Evolutionary conservation across 2,888 invertebrate genomes (phyloP), one percentile per base, ranked within the genome.

Genomic region (Cylloceria caligata): DNA sequence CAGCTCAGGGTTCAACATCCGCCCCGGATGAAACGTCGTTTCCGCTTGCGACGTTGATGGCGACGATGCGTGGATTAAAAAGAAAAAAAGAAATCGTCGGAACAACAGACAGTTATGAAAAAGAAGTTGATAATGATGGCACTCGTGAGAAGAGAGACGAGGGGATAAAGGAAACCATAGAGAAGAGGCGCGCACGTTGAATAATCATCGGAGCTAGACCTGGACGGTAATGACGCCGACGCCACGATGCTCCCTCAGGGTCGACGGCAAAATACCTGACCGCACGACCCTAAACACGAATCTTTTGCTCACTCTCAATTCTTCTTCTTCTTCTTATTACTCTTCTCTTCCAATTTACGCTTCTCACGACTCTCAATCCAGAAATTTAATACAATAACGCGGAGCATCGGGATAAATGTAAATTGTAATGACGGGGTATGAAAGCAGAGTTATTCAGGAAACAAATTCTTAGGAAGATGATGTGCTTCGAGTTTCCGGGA

Each of bases 311-410:
- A 27, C 62, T 77, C 68, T 21, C 45, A 39, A 9, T 45, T 62
- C 49, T 19, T 47, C 21, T n/a, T 19, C 30, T 19, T 60, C 47
- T 24, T 27, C 16, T 16, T 75, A 30, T 16, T 52, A n/a, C 24
- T 67, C 75, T 72, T 81, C 81, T 75, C 81, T 81, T 72, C 81
- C 81, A 80, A 83, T 83, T 83, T 83, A 72, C 74, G 75, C 78
- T 78, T 74, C 81, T 83, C 83, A 83, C 83, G 83, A 83, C 83
- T 83, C 78, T 83, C 78, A 83, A 83, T 83, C 80, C 83, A 65
- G 83, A 72, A 76, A 83, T 57, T 80, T 83, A 80, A 83, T 83
- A 83, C 83, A 83, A 83, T 83, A 83, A 83, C 76, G 52, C 47
- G 24, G 52, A 27, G 42, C 42, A 60, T 52, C 52, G 64, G 60